Evolutionary conservation across 1,140 invertebrate genomes (phyloP).

Genomic region (Venturia canescens): DNA sequence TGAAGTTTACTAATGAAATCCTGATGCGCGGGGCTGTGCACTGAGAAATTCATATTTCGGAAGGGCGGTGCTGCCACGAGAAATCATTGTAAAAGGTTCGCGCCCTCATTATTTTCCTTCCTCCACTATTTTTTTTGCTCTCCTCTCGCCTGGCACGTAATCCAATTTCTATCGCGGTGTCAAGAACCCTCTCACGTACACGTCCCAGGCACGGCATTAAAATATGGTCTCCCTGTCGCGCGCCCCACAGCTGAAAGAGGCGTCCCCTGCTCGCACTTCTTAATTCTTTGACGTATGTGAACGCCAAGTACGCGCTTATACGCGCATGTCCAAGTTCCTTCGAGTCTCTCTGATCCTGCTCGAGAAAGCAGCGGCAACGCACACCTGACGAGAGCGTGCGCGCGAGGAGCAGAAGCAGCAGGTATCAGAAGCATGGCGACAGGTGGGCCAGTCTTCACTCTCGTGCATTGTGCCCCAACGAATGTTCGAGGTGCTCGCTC

Average conservation of each 20-base stretch:
- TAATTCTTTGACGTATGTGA: not conserved
- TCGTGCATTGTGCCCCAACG: too few species aligned
- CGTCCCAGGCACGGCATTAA: not conserved
- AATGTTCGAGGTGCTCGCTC: too few species aligned
- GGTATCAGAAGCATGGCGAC: slow-evolving; percentile 37
- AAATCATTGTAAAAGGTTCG: not conserved
- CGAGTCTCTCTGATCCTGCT: slow-evolving; percentile 36
- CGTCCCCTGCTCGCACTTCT: slow-evolving; percentile 33
- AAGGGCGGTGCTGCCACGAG: too few species aligned
- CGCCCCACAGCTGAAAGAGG: slow-evolving; percentile 13
- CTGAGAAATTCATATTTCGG: too few species aligned
- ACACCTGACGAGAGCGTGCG: slow-evolving; percentile 30
- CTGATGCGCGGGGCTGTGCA: too few species aligned
- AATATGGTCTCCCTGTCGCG: not conserved
- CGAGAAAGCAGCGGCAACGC: slow-evolving; percentile 1
- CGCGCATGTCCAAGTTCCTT: not conserved
- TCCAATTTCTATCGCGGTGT: slow-evolving; percentile 29
- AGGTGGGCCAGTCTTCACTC: slow-evolving; percentile 22
- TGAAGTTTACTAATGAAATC: too few species aligned
- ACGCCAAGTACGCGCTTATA: not conserved
- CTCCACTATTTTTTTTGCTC: not conserved
- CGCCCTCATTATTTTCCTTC: not conserved
- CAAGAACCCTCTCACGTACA: slow-evolving; percentile 4
- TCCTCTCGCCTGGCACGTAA: not conserved
- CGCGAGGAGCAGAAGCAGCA: slow-evolving; percentile 15